Conservation (phyloP, 2,888 invertebrate genomes). For the Venusia cambrica region DNA sequence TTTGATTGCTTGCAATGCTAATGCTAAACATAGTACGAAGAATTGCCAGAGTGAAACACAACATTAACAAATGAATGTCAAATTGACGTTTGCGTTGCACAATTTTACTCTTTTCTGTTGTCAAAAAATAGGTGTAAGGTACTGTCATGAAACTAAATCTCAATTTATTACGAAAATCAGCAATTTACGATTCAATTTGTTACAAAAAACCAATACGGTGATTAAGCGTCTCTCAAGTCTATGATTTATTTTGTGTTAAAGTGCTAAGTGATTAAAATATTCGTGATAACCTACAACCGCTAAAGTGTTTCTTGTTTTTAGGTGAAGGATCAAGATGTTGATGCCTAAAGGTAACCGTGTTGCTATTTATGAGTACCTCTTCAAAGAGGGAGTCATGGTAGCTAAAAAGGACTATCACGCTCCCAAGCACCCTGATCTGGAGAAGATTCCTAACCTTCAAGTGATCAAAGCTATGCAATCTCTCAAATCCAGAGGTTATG, state of each 20-base stretch:
- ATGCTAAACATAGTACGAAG: neutral
- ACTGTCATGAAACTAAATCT: slow-evolving; percentile 36
- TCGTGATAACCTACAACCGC: slow-evolving; percentile 42
- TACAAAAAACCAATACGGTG: slow-evolving; percentile 9
- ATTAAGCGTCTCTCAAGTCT: slow-evolving; percentile 14
- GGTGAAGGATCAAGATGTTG: slow-evolving; percentile 92
- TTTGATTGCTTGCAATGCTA: neutral
- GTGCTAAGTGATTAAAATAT: slow-evolving; percentile 25
- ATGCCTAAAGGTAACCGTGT: slow-evolving; percentile 99
- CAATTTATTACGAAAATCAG: slow-evolving; percentile 36
- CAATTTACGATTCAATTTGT: slow-evolving; percentile 15
- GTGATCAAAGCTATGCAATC: slow-evolving; percentile 99
- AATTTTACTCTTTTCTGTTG: slow-evolving; percentile 39
- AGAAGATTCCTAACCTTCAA: slow-evolving; percentile 97
- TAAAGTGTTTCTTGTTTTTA: slow-evolving; percentile 55
- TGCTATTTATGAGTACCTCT: slow-evolving; percentile 97
- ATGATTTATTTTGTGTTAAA: slow-evolving; percentile 33
- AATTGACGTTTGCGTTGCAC: slow-evolving; percentile 15
- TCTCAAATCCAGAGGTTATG: slow-evolving; percentile 96
- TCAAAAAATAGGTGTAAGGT: slow-evolving; percentile 49
- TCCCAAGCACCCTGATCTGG: slow-evolving; percentile 98
- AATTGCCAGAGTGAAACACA: neutral
- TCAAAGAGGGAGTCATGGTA: slow-evolving; percentile 99
- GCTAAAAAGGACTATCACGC: slow-evolving; percentile 99
- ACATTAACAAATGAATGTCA: slow-evolving; percentile 13